phyloP scores from a whole-genome alignment of 92 coral and sea anemone genomes.

The Actinostola sp. region DNA sequence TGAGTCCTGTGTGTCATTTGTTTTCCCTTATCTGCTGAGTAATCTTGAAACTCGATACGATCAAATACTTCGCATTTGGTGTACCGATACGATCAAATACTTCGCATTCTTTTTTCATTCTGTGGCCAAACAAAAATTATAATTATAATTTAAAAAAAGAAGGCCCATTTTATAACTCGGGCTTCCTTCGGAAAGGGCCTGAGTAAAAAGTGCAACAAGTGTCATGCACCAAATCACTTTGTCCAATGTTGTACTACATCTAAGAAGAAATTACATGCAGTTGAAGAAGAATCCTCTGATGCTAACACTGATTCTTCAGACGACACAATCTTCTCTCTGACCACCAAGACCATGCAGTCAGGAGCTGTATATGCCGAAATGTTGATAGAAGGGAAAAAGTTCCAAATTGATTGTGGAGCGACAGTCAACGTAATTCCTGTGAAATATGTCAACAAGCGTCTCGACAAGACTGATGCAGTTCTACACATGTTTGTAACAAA shows the following conservation, averaged over 20 bases:
- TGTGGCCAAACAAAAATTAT: too few species aligned
- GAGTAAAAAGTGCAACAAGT: too few species aligned
- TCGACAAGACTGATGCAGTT: constrained; percentile 31
- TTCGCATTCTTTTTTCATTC: too few species aligned
- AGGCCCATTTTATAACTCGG: too few species aligned
- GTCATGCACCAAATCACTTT: neutral
- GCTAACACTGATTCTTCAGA: constrained; percentile 9
- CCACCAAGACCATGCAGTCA: constrained; percentile 35
- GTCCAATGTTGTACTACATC: neutral
- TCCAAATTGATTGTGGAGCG: constrained; percentile 38
- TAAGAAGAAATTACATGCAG: constrained; percentile 18
- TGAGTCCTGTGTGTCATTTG: too few species aligned
- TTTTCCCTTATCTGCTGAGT: too few species aligned
- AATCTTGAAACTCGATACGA: too few species aligned
- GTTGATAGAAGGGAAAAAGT: constrained; percentile 1
- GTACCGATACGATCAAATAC: too few species aligned
- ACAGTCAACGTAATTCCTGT: constrained; percentile 36
- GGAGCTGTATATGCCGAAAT: constrained; percentile 41
- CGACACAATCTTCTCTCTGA: neutral
- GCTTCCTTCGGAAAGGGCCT: too few species aligned
- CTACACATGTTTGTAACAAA: constrained; percentile 33
- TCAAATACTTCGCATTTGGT: too few species aligned
- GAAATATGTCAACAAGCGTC: constrained; percentile 14
- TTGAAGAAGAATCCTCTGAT: constrained; percentile 3
- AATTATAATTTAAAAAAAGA: too few species aligned